Evolutionary conservation across 2,797 vertebrate species (phyloP).

Genomic region (Galagoides demidoff): DNA sequence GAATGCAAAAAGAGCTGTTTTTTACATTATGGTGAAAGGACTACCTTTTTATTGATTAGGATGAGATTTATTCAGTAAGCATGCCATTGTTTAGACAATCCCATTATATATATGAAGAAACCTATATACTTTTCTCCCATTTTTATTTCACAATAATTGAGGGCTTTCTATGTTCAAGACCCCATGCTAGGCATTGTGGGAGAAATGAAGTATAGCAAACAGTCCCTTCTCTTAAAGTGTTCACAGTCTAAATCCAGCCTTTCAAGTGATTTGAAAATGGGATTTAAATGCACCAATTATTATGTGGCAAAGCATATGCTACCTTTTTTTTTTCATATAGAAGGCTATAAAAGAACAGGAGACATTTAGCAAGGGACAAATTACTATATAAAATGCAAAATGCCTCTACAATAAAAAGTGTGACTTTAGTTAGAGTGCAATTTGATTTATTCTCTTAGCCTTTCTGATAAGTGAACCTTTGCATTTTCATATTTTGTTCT

Average conservation of each 20-base stretch:
- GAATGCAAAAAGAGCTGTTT: slow-evolving; percentile 5
- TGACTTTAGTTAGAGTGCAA: slow-evolving; percentile 79
- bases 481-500: slow-evolving; percentile 84
- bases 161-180: not conserved
- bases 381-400: slow-evolving; percentile 83
- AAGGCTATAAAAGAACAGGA: slow-evolving; percentile 84
- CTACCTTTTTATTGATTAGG: slow-evolving; percentile 41
- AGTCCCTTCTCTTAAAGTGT: slow-evolving; percentile 37
- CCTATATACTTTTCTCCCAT: not conserved
- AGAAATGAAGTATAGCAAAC: not conserved
- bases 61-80: slow-evolving; percentile 12
- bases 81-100: slow-evolving; percentile 4
- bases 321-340: slow-evolving; percentile 70
- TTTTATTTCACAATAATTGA: not conserved
- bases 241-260: slow-evolving; percentile 28
- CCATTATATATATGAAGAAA: not conserved
- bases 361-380: slow-evolving; percentile 83
- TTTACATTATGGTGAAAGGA: not conserved
- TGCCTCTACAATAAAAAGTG: slow-evolving; percentile 83
- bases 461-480: slow-evolving; percentile 84
- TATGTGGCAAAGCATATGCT: slow-evolving; percentile 75
- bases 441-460: slow-evolving; percentile 84
- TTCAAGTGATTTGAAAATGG: slow-evolving; percentile 52
- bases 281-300: slow-evolving; percentile 65
- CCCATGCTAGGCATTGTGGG: not conserved